Base-by-base conservation (phyloP, 2,888 invertebrate genomes). In the Xiphydria camelus region DNA sequence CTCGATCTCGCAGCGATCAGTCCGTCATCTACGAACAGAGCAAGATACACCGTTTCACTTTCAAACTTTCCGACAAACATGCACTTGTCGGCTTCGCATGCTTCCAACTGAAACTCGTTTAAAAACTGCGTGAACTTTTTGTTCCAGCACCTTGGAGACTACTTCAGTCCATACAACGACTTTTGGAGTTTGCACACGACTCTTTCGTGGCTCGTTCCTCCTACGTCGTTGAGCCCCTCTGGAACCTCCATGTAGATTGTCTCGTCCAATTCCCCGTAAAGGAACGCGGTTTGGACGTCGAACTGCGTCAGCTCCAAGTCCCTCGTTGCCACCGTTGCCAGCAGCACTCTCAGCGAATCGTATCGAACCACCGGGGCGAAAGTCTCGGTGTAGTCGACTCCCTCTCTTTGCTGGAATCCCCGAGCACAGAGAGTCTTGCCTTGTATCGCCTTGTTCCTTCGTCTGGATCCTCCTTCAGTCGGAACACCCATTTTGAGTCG, bases 321-420 rank as follows among this genome's bases (percentile, higher is more conserved):
- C 10, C 45, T 38, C 21, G 20, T 40, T 1, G 53, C 45, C 21
- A 41, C 34, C 3, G 40, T 37, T 2, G 57, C 47, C 7, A 55
- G 37, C 15, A 59, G 21, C 2, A 54, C 35, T 22, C 50, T 35
- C n/a, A n/a, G n/a, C 19, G 47, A 51, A 32, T 43, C 39, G 18
- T 45, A 55, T 10, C 52, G 34, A 2, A 53, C 44, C 14, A 48
- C 48, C 6, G 56, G 59, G 4, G 54, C 26, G 14, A 52, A 56
- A 4, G 53, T 54, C 29, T 53, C 49, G 4, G 26, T 38, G 36
- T 17, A 52, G 15, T 53, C 47, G 4, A 35, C 4, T n/a, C 45
- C 42, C 4, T 32, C 9, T 6, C 7, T 12, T 41, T 54, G 49
- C n/a, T 9, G 7, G 22, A 44, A 54, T 1, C 49, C 51, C 26